Base-by-base conservation (phyloP, 2,113 vertebrate genomes). In the Synodontis membranacea region DNA sequence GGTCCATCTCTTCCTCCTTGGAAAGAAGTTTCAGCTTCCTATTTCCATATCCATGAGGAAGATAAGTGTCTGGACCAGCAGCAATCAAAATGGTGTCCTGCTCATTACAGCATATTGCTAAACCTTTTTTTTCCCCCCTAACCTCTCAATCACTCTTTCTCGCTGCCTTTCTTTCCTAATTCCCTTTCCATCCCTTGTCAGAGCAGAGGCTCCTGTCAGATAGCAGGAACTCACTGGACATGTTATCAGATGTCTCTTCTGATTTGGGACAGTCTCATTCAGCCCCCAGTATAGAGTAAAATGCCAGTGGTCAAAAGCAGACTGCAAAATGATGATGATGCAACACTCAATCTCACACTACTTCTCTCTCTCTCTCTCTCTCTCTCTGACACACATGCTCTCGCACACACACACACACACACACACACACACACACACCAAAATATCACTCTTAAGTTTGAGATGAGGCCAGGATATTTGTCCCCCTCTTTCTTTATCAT, bases 171-270 rank as follows among this genome's bases (percentile, higher is more conserved):
- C 72, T 74, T 81, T n/a, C 72, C 82, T 84, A 82, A 88, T 79
- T 82, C 88, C 83, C 62, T 37, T 85, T 82, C 75, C 15, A 31
- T 83, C 82, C 79, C 58, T 85, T 88, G 79, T 87, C 88, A 89
- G 94, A 95, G 94, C 93, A 95, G 94, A 95, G 94, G 93, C 96
- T 96, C 95, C 93, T 88, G 95, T 94, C 93, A 92, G 95, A 95
- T 96, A 97, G 95, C 95, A 94, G 95, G 95, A 96, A 86, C 95
- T 96, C 94, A 94, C 94, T 95, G 95, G 94, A 94, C 95, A 94
- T 95, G 95, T 95, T 94, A 96, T 96, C 96, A 96, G 95, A 96
- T 95, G 94, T 93, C 93, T 94, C 62, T 93, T 93, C 94, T 94
- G 93, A 94, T 95, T 96, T 95, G 95, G 92, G 90, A 37, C 28